phyloP scores from a whole-genome alignment of 2,888 invertebrate genomes.

The Pilophorus perplexus region DNA sequence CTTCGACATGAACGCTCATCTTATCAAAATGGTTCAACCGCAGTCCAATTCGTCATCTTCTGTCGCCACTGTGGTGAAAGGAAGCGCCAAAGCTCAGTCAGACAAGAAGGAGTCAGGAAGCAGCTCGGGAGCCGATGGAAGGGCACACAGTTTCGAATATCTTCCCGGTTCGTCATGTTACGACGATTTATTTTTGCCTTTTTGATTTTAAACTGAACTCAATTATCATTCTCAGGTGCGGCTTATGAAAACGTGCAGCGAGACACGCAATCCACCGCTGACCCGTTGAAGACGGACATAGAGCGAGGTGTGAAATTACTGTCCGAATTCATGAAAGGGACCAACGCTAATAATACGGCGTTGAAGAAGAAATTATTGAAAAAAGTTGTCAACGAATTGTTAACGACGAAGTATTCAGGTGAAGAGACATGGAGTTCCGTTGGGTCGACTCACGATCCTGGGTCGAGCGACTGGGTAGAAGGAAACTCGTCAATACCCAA shows the following conservation, averaged over 20 bases:
- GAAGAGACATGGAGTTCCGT: conserved; percentile 51
- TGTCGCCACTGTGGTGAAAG: conserved; percentile 34
- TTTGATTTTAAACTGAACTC: neutral
- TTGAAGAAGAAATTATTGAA: conserved; percentile 64
- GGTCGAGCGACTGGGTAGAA: neutral
- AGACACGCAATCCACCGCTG: neutral
- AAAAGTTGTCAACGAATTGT: conserved; percentile 62
- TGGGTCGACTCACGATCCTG: neutral
- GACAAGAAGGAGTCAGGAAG: conserved; percentile 41
- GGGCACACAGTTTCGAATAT: conserved; percentile 52
- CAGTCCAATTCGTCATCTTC: conserved; percentile 31
- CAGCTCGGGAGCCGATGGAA: conserved; percentile 43
- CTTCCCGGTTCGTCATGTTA: conserved; percentile 51
- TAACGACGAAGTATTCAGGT: conserved; percentile 61
- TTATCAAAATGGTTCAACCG: conserved; percentile 15
- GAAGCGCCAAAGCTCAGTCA: neutral
- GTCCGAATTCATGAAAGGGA: conserved; percentile 58
- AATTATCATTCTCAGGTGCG: neutral
- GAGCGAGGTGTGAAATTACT: conserved; percentile 62
- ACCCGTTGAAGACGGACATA: conserved; percentile 59
- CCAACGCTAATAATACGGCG: conserved; percentile 60
- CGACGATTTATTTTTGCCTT: neutral
- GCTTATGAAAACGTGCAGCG: neutral
- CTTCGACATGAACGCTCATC: conserved; percentile 7
- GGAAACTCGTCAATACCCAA: neutral